phyloP scores from a whole-genome alignment of 2,797 vertebrate species.

The Gymnoscopelus braueri region DNA sequence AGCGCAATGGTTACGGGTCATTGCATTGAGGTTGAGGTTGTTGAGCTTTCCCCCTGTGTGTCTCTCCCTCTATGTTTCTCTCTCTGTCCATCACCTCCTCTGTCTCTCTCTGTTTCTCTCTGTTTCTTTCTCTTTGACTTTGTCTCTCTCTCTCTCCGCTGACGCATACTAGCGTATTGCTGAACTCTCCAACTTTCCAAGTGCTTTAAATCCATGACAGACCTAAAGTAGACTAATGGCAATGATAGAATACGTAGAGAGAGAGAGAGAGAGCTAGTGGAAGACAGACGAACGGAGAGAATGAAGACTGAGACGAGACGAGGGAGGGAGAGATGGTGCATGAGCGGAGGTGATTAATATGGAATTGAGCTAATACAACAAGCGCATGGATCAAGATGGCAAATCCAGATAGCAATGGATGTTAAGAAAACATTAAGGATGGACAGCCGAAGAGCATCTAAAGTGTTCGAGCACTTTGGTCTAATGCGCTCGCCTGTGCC shows the following conservation, averaged over 20 bases:
- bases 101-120: background rate
- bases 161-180: constrained; percentile 54
- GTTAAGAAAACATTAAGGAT: background rate
- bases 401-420: background rate
- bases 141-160: constrained; percentile 38
- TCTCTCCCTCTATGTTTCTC: background rate
- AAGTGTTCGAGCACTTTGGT: background rate
- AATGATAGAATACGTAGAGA: constrained; percentile 31
- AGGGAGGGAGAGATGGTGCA: too few relatives aligned
- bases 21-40: constrained; percentile 45
- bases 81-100: background rate
- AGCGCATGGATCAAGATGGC: background rate
- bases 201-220: constrained; percentile 53
- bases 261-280: background rate
- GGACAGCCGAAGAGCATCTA: background rate
- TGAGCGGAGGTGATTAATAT: background rate
- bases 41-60: constrained; percentile 17
- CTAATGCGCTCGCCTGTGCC: background rate
- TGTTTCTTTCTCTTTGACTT: constrained; percentile 8
- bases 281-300: too few relatives aligned
- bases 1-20: constrained; percentile 55
- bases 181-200: constrained; percentile 42
- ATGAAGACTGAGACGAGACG: too few relatives aligned
- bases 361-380: background rate
- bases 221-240: constrained; percentile 32